Conservation (phyloP, 2,797 vertebrate species). For the Sebastes itinus region DNA sequence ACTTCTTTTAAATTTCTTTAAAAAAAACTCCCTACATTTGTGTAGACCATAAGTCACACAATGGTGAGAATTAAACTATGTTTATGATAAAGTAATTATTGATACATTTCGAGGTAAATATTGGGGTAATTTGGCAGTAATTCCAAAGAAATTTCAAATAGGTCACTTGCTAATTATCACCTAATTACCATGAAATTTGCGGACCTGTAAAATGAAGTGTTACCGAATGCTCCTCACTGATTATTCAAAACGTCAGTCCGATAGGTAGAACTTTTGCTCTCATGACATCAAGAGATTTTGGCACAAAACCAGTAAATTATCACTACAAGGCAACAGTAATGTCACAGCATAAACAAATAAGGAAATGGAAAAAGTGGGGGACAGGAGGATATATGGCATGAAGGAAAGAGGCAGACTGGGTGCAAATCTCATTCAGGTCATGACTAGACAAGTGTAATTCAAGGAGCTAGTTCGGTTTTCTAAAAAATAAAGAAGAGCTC, state of each 20-base stretch:
- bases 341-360: background rate
- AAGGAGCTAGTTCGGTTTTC: background rate
- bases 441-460: background rate
- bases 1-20: too few relatives aligned
- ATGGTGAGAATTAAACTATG: too few relatives aligned
- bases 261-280: background rate
- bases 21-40: too few relatives aligned
- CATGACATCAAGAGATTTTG: background rate
- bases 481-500: background rate
- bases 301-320: background rate
- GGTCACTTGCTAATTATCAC: too few relatives aligned
- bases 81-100: too few relatives aligned
- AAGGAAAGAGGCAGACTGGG: background rate
- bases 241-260: background rate
- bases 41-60: too few relatives aligned
- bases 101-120: accelerated
- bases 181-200: too few relatives aligned
- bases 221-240: too few relatives aligned
- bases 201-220: too few relatives aligned
- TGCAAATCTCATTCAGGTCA: slow-evolving; percentile 1
- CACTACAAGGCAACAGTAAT: background rate
- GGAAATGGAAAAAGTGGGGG: slow-evolving; percentile 12
- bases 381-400: slow-evolving; percentile 3
- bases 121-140: too few relatives aligned
- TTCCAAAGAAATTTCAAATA: too few relatives aligned